Percentiles rank a stretch among this genome's conserved stretches.
These are phyloP conservation scores for Drosophila greeni DNA, from an alignment of 2,888 invertebrate genomes.

Conservation along the genomic window DNA sequence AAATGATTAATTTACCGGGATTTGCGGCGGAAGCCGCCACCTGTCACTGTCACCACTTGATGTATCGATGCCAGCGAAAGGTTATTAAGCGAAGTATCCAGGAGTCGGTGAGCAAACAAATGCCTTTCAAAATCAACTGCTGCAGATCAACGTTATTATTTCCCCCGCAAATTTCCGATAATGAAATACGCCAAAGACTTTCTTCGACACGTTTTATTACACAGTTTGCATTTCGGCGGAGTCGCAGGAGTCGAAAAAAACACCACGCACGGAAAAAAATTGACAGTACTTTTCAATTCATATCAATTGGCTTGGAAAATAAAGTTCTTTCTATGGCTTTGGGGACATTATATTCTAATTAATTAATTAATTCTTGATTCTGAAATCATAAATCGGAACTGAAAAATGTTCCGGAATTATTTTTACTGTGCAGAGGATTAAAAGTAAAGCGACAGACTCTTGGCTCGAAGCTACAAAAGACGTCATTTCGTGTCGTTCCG, in stretches of 20 bases:
- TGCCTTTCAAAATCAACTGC: constrained; percentile 32
- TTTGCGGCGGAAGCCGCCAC: constrained; percentile 16
- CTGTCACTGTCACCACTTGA: constrained; percentile 37
- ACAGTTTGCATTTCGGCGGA: constrained; percentile 41
- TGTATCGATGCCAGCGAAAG: constrained; percentile 28
- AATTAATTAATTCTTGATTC: background rate
- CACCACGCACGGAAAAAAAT: background rate
- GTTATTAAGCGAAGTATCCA: constrained; percentile 28
- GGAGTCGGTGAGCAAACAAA: constrained; percentile 22
- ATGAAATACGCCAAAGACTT: constrained; percentile 45
- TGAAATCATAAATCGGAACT: background rate
- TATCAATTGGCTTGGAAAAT: background rate
- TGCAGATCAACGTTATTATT: constrained; percentile 40
- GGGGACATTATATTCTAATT: background rate
- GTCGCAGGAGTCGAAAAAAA: constrained; percentile 38
- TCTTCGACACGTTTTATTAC: constrained; percentile 56
- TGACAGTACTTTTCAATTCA: background rate
- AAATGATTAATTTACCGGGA: constrained; percentile 38
- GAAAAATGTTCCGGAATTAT: background rate
- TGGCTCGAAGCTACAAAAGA: constrained; percentile 22
- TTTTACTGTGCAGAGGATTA: constrained; percentile 9
- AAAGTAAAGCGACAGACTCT: constrained; percentile 14
- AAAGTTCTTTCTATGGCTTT: background rate
- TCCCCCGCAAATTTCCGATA: constrained; percentile 37
- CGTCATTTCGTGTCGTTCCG: constrained; percentile 25